Evolutionary conservation across 2,797 vertebrate species (phyloP), one percentile per base, ranked within the genome.

Genomic region (Sternotherus odoratus): DNA sequence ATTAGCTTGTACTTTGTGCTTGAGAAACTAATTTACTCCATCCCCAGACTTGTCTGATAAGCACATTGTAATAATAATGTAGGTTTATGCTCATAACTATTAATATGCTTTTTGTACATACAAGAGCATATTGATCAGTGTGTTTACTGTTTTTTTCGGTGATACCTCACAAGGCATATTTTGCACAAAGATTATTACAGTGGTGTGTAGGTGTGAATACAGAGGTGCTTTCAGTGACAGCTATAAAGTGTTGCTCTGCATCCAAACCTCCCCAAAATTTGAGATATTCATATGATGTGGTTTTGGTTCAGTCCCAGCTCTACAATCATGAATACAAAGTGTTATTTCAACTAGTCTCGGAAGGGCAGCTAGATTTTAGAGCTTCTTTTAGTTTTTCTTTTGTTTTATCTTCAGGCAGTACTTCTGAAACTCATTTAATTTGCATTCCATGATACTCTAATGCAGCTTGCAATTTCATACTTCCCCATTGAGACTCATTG

Each of bases 371-470:
- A 69, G 69, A 75, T 53, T 92, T 88, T 87, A 81, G 83, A 88
- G 66, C 75, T 88, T 82, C 82, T 80, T 92, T 69, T 92, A 88
- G 84, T 88, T 92, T 92, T 88, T 66, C 49, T 80, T 86, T 89
- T 79, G 78, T 86, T 92, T 92, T 89, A 56, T 51, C 79, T 95
- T 86, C 75, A 69, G 2, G 91, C 93, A 86, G 63, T 48, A 79
- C 49, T 92, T 92, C 53, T 91, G 83, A 91, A 92, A 86, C 43
- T 77, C 21, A 43, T 81, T 89, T 89, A 56, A 72, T 83, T 88
- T 92, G 46, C 63, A 80, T 89, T 94, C 79, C 86, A 81, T 75
- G 57, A 17, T 91, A 80, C 86, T 86, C 80, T 86, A 83, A 86
- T 80, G 28, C 83, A 86, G 79, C 56, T 88, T 94, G 54, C 66